Evolutionary conservation across 2,888 invertebrate species (phyloP), one percentile per base, ranked within the genome.

Genomic region (Onchidella celtica): DNA sequence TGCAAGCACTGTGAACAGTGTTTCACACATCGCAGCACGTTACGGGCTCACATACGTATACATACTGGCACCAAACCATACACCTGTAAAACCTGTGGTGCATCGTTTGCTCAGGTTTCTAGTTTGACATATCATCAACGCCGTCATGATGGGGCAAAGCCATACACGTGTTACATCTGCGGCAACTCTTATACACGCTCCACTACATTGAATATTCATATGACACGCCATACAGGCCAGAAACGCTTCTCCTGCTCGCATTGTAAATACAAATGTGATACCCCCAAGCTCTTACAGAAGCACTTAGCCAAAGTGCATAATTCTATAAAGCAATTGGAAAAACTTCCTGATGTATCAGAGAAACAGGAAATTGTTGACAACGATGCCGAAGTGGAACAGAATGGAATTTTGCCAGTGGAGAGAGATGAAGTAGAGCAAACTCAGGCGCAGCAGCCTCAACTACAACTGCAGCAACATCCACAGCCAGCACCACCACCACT

Each of bases 1-100:
- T 83, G 83, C 38, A 61, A 34, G 21, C 73, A 68, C 4, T 83
- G 83, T 29, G 63, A 36, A 1, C 55, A 77, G 24, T 32, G 47
- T 21, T 83, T 83, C 63, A 78, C 59, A 21, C 73, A 76, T 34
- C 14, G 59, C 0, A 76, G 72, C 36, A 77, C 75, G 6, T 24
- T 83, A 14, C 36, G 47, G 2, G 75, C 79, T 9, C 83, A 83
- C 36, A 36, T 75, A 24, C 70, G 57, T 36, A 75, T 65, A 57
- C 83, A 83, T 61, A 75, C 72, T 3, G 79, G 83, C 14, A 32
- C 3, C 32, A 79, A 65, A n/a, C 83, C 83, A 6, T 79, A 75
- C 63, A 65, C 29, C 17, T 83, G 83, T 59, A 32, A 69, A 0
- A 57, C 57, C 17, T 83, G 83, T 65, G 59, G 57, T 1, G 65